A percentile compares a stretch with the other conserved stretches of the same genome.
Conservation (phyloP, 2,888 invertebrate genomes). For the Ophonus ardosiacus region DNA sequence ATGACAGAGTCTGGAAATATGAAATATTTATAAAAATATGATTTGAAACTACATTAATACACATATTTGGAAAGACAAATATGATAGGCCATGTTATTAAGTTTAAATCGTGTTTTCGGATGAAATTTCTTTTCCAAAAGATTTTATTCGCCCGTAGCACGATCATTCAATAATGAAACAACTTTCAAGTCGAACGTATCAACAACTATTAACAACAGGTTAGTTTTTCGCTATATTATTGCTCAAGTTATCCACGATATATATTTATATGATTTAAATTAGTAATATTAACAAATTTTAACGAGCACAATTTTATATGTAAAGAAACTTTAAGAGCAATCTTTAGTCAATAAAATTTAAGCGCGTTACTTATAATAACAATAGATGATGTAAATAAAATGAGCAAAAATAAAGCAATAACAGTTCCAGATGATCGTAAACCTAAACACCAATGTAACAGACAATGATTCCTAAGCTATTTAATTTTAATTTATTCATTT, state of each 20-base stretch:
- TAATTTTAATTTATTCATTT: slow-evolving; percentile 54
- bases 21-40: slow-evolving; percentile 69
- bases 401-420: slow-evolving; percentile 35
- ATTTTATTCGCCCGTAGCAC: slow-evolving; percentile 34
- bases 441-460: slow-evolving; percentile 63
- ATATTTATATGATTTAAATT: not conserved
- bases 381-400: slow-evolving; percentile 27
- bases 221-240: not conserved
- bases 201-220: slow-evolving; percentile 61
- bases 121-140: slow-evolving; percentile 55
- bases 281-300: not conserved
- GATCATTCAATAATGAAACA: slow-evolving; percentile 48
- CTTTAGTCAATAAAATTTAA: not conserved
- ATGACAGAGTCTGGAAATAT: slow-evolving; percentile 54
- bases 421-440: slow-evolving; percentile 37
- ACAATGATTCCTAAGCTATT: slow-evolving; percentile 57
- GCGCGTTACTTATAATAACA: not conserved
- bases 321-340: not conserved
- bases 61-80: slow-evolving; percentile 71
- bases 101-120: slow-evolving; percentile 23
- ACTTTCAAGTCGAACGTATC: slow-evolving; percentile 54
- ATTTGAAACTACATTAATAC: slow-evolving; percentile 68
- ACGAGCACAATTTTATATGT: not conserved
- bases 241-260: slow-evolving; percentile 15
- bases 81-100: slow-evolving; percentile 71